Percentiles rank a stretch among this genome's conserved stretches.
Conservation (phyloP, 2,113 vertebrate species). For the Ornithorhynchus anatinus region DNA sequence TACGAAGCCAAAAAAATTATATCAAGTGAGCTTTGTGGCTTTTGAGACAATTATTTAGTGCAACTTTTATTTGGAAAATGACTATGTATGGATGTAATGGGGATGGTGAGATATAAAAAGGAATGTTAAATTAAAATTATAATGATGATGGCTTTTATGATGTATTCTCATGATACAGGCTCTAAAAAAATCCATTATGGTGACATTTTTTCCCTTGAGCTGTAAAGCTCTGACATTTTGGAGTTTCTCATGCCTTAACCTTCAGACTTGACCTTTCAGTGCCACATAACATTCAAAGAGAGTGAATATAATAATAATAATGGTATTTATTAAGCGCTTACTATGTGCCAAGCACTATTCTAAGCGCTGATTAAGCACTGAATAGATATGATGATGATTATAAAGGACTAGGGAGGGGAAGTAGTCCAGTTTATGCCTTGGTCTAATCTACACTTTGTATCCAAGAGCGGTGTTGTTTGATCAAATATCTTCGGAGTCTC, state of each 20-base stretch:
- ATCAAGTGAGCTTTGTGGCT: background rate
- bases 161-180: background rate
- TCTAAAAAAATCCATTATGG: background rate
- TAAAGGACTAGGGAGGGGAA: no score
- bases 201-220: background rate
- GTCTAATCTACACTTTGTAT: no score
- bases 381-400: no score
- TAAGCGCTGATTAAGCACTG: no score
- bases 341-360: no score
- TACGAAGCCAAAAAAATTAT: background rate
- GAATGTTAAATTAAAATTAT: background rate
- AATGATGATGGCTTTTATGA: constrained; percentile 29
- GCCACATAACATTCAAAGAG: background rate
- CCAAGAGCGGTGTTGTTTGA: no score
- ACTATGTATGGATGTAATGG: constrained; percentile 5
- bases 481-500: no score
- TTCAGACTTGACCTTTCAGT: background rate
- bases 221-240: background rate
- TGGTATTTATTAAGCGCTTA: no score
- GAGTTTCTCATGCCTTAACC: background rate
- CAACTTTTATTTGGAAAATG: constrained; percentile 27
- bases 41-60: background rate
- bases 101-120: constrained; percentile 9
- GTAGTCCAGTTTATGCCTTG: no score
- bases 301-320: no score